A percentile compares a stretch with the other conserved stretches of the same genome.
phyloP scores from a whole-genome alignment of 2,797 vertebrate species.

The Sebastes oblongus region DNA sequence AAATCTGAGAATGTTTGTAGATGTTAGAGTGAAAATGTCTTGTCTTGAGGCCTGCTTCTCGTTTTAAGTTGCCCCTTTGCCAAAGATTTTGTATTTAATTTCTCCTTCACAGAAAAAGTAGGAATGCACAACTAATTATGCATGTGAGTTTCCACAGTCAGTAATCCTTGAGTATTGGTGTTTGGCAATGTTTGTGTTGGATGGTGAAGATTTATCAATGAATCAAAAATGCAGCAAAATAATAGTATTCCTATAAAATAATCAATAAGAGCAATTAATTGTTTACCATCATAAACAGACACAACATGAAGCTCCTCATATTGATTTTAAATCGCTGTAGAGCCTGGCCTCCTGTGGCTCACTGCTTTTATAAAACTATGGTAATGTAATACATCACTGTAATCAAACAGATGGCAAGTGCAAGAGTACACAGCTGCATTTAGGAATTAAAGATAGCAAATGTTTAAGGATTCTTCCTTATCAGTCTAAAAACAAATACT shows the following conservation, averaged over 20 bases:
- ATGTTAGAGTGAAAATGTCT: not conserved
- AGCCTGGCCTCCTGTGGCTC: conserved; percentile 27
- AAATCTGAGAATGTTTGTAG: not conserved
- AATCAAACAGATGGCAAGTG: conserved; percentile 7
- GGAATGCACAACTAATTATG: not conserved
- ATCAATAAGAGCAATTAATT: not conserved
- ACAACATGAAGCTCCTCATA: not conserved
- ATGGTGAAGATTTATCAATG: not conserved
- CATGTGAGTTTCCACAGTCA: not conserved
- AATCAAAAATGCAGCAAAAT: not conserved
- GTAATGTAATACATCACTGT: conserved; percentile 20
- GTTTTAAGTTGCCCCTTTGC: not conserved
- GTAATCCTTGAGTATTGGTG: not conserved
- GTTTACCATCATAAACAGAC: not conserved
- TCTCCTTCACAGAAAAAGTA: not conserved
- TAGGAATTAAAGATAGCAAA: not conserved
- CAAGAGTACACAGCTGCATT: not conserved
- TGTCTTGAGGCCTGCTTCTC: not conserved
- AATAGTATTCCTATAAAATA: not conserved
- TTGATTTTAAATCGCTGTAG: conserved; percentile 47
- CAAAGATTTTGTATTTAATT: not conserved
- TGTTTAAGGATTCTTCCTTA: not conserved
- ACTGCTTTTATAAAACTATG: conserved; percentile 22
- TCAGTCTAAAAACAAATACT: not conserved
- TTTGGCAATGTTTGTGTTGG: not conserved